Percentiles rank a stretch among this genome's conserved stretches.
These are phyloP conservation scores for Osmerus eperlanus DNA, from an alignment of 2,113 vertebrate genomes.

Conservation along the genomic window DNA sequence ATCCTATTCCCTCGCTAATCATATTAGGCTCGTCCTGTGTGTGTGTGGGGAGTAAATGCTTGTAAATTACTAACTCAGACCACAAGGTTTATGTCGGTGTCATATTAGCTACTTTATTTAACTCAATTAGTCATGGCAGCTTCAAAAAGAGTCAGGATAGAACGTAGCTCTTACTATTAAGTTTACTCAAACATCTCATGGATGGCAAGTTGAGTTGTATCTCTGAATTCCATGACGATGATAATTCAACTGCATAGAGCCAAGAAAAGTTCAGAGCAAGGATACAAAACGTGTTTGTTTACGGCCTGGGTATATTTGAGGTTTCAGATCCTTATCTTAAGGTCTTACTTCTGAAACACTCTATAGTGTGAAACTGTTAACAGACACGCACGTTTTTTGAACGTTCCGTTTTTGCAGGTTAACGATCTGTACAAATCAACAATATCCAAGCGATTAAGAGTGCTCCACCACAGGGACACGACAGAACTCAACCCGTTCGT, in stretches of 20 bases:
- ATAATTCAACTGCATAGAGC: not conserved
- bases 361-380: not conserved
- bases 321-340: conserved; percentile 6
- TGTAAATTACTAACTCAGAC: conserved; percentile 45
- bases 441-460: not conserved
- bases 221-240: not conserved
- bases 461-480: too few relatives aligned
- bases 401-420: not conserved
- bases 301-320: not conserved
- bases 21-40: conserved; percentile 42
- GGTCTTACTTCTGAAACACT: not conserved
- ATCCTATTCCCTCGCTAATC: conserved; percentile 48
- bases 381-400: not conserved
- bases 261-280: not conserved
- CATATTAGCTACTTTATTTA: conserved; percentile 25
- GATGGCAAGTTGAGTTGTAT: too few relatives aligned
- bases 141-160: not conserved
- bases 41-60: conserved; percentile 24
- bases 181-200: not conserved
- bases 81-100: conserved; percentile 32
- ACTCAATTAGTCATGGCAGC: conserved; percentile 27
- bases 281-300: not conserved
- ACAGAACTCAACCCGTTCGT: too few relatives aligned
- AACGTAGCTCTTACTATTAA: not conserved
- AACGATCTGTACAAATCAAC: not conserved